These are phyloP conservation scores for Ryuthela nishihirai DNA, from an alignment of 2,888 invertebrate genomes.

Conservation along the genomic window DNA sequence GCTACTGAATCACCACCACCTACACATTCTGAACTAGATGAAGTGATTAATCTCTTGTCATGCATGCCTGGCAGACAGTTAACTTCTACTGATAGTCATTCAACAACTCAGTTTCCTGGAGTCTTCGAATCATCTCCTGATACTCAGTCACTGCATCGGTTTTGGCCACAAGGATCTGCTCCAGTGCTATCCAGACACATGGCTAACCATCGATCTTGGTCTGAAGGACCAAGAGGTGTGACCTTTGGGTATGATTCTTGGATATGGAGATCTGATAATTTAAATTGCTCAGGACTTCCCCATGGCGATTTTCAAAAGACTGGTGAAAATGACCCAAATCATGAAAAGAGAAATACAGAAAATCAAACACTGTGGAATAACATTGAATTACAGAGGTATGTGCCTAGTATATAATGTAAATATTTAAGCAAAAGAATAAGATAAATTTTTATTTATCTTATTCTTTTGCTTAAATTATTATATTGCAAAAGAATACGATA, in stretches of 20 bases:
- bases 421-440: constrained; percentile 1
- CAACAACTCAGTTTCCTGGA: too few relatives aligned
- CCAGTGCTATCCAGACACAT: constrained; percentile 3
- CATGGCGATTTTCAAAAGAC: not conserved
- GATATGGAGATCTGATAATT: constrained; percentile 25
- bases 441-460: not conserved
- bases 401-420: not conserved
- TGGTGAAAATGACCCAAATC: not conserved
- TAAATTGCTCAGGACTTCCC: constrained; percentile 24
- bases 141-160: constrained; percentile 5
- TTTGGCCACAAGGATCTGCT: constrained; percentile 11
- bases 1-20: too few relatives aligned
- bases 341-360: constrained; percentile 2
- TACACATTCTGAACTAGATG: constrained; percentile 22
- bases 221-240: constrained; percentile 12
- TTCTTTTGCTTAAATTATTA: too few relatives aligned
- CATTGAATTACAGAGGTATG: constrained; percentile 18
- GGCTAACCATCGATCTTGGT: constrained; percentile 10
- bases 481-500: too few relatives aligned
- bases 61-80: constrained; percentile 25
- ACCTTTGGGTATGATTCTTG: constrained; percentile 17
- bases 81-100: not conserved
- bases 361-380: constrained; percentile 16
- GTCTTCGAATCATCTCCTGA: too few relatives aligned
- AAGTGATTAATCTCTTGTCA: constrained; percentile 37